Evolutionary conservation across 1,140 invertebrate species (phyloP).

Genomic region (Heliconius congener): DNA sequence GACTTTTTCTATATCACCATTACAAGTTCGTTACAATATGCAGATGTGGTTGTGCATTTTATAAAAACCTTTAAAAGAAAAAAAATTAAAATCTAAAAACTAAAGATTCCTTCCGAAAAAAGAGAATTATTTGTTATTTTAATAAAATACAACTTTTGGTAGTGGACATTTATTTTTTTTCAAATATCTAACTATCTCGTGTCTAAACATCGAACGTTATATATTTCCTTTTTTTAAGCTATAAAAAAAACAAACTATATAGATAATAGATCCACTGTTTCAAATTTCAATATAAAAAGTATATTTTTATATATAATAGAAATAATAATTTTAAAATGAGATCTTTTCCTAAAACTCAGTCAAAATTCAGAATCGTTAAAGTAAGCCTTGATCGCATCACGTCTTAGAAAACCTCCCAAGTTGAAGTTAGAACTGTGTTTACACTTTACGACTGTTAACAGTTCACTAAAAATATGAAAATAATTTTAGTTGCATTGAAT

Average conservation of each 20-base stretch:
- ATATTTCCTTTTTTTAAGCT: too few relatives aligned
- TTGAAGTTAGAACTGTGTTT: not conserved
- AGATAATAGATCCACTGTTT: too few relatives aligned
- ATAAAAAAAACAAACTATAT: too few relatives aligned
- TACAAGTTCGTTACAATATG: constrained; percentile 37
- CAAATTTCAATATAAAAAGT: too few relatives aligned
- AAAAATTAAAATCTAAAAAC: not conserved
- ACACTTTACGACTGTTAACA: not conserved
- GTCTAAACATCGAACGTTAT: too few relatives aligned
- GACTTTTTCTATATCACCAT: constrained; percentile 40
- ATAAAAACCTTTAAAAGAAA: not conserved
- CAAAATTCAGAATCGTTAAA: not conserved
- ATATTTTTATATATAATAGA: not conserved
- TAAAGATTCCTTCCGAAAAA: not conserved
- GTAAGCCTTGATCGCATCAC: constrained; percentile 9
- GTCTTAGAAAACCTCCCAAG: constrained; percentile 29
- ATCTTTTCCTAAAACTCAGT: constrained; percentile 5
- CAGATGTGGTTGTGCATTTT: constrained; percentile 10
- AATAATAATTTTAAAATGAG: not conserved
- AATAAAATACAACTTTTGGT: too few relatives aligned
- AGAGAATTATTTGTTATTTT: too few relatives aligned
- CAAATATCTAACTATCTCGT: too few relatives aligned
- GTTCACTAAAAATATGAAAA: not conserved
- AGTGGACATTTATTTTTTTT: too few relatives aligned
- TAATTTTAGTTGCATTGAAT: not conserved